Conservation (phyloP, 1,140 invertebrate species). For the Amyelois transitella region DNA sequence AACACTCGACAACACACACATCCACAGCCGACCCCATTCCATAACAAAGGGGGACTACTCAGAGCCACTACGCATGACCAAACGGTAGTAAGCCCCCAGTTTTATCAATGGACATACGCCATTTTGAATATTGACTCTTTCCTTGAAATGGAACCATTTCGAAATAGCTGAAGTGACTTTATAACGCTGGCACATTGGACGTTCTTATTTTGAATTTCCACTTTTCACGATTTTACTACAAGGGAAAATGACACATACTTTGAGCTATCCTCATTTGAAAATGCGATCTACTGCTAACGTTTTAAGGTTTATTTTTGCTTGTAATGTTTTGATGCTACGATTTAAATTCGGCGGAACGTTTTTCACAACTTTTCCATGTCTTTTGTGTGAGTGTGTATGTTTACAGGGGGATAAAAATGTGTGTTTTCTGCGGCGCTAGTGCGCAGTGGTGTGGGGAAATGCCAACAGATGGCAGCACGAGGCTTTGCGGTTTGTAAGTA, state of each 20-base stretch:
- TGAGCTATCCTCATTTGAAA: conserved; percentile 8
- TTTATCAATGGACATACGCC: conserved; percentile 14
- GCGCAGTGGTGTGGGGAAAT: conserved; percentile 26
- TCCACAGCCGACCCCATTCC: conserved; percentile 4
- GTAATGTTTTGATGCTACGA: background rate
- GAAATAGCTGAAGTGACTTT: background rate
- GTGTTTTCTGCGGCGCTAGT: conserved; percentile 47
- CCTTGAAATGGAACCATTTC: conserved; percentile 13
- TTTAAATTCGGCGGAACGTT: conserved; percentile 19
- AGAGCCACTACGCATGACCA: conserved; percentile 4
- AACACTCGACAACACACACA: conserved; percentile 46
- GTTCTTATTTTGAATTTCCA: background rate
- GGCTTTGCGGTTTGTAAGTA: conserved; percentile 22
- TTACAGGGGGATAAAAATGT: conserved; percentile 29
- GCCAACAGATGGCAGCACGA: conserved; percentile 47
- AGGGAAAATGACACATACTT: conserved; percentile 10
- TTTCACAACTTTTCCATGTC: conserved; percentile 45
- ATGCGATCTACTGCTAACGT: background rate
- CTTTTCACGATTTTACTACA: conserved; percentile 4
- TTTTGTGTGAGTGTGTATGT: conserved; percentile 32
- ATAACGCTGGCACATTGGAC: background rate
- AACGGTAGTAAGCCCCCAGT: conserved; percentile 25
- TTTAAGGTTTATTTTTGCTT: conserved; percentile 21
- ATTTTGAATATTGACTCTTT: conserved; percentile 14
- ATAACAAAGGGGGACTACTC: conserved; percentile 7